phyloP scores from a whole-genome alignment of 1,140 invertebrate species.

The Aricia agestis region DNA sequence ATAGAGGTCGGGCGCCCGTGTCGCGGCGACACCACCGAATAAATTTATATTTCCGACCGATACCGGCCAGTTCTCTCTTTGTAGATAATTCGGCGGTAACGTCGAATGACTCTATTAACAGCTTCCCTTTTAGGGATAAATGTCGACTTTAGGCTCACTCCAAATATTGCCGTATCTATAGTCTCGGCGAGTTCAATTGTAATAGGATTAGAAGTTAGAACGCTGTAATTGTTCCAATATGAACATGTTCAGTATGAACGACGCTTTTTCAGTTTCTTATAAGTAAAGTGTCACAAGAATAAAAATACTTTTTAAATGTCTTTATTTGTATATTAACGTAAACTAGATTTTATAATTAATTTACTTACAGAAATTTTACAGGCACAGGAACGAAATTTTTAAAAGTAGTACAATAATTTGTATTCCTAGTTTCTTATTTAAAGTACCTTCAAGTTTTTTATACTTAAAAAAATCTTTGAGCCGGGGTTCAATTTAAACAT shows the following conservation, averaged over 20 bases:
- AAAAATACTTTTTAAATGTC: too few species aligned
- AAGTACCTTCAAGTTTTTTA: too few species aligned
- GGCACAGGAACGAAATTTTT: too few species aligned
- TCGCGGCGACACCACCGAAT: conserved; percentile 68
- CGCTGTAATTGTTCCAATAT: too few species aligned
- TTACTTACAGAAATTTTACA: too few species aligned
- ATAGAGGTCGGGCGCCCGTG: conserved; percentile 71
- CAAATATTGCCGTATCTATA: conserved; percentile 51
- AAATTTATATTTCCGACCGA: conserved; percentile 75
- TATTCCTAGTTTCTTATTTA: too few species aligned
- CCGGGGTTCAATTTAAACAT: background rate
- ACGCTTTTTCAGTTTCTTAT: too few species aligned
- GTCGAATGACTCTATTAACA: conserved; percentile 76
- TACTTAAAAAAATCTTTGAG: background rate
- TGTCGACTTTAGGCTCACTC: conserved; percentile 60
- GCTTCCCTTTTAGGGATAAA: conserved; percentile 75
- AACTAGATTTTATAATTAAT: too few species aligned
- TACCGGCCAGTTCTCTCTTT: conserved; percentile 67
- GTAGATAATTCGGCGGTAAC: conserved; percentile 75
- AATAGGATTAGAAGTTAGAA: background rate
- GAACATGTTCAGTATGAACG: too few species aligned
- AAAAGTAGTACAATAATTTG: too few species aligned
- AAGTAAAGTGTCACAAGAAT: too few species aligned
- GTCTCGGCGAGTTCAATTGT: conserved; percentile 22
- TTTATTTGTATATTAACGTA: too few species aligned